Base-by-base conservation (phyloP, 1,140 invertebrate species). In the Olivierus martensii region DNA sequence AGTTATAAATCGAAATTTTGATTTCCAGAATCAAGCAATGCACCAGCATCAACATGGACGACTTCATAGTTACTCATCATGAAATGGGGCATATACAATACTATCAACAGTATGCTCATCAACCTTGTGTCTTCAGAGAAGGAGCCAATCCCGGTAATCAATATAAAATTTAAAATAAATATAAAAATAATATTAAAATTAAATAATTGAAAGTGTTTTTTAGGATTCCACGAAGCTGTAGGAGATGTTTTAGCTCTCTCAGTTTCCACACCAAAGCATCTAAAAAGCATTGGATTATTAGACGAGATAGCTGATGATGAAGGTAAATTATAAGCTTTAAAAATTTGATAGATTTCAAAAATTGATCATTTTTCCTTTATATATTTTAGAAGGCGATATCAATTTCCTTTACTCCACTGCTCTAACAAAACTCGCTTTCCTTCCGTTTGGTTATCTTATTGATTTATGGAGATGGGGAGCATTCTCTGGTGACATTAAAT, bases 21-120 rank as follows among this genome's bases (percentile, higher is more conserved):
- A 93, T 71, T 71, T 92, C n/a, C 70, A 90, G 86, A 66, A 89
- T 95, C 59, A 95, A 92, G 72, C 82, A 86, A 71, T 95, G 91
- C 66, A 87, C 85, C 1, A 65, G 74, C 52, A 70, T 90, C 3
- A 80, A 76, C 10, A 77, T 77, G 68, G 78, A 83, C 38, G 75
- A 88, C 62, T 71, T 94, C 6, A 71, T 79, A 45, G 82, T 79
- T 0, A 82, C 81, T 2, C 88, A 94, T 66, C 89, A 93, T 62
- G 85, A 89, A 67, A 82, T 90, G 77, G 87, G 87, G 1, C 84
- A 88, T 62, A 73, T 91, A 7, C 77, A 90, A 63, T 92, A 91
- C 72, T 88, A 78, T 67, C 65, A 87, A 58, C 82, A 85, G 63
- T 92, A 90, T 67, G 82, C 78, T 63, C 64, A 86, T 63, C 79